Conservation (phyloP, 2,888 invertebrate species). For the Hydrotaea diabolus region DNA sequence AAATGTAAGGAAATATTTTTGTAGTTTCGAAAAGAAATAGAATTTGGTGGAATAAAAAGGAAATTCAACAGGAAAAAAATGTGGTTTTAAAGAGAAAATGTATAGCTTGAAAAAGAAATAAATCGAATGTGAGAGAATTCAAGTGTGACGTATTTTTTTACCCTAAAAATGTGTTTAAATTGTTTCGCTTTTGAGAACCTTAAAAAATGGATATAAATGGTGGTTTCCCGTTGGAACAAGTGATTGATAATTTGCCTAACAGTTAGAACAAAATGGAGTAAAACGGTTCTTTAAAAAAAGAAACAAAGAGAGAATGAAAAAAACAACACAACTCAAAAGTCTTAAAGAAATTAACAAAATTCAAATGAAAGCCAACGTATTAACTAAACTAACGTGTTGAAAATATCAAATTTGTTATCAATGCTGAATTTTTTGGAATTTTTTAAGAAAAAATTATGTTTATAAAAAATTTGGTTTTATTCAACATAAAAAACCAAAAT, state of each 20-base stretch:
- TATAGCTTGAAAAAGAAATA: constrained; percentile 14
- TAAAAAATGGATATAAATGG: background rate
- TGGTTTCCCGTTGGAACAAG: background rate
- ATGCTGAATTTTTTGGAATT: no score
- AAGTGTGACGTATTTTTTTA: background rate
- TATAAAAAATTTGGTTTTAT: no score
- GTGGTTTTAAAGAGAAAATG: constrained; percentile 18
- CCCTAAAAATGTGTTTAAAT: background rate
- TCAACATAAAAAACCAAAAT: no score
- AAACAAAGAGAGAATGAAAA: no score
- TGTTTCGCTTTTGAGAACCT: background rate
- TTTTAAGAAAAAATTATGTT: no score
- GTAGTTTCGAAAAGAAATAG: constrained; percentile 31
- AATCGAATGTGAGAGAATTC: background rate
- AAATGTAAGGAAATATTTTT: constrained; percentile 41
- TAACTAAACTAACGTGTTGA: no score
- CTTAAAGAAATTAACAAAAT: no score
- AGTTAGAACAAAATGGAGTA: no score
- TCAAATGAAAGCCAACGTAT: no score
- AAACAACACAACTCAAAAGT: no score
- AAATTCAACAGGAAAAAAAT: constrained; percentile 11
- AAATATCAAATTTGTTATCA: no score
- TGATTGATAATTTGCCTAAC: background rate
- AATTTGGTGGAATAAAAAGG: constrained; percentile 28
- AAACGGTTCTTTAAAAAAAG: no score